phyloP scores from a whole-genome alignment of 2,888 invertebrate genomes.

The Anaspis maculata region DNA sequence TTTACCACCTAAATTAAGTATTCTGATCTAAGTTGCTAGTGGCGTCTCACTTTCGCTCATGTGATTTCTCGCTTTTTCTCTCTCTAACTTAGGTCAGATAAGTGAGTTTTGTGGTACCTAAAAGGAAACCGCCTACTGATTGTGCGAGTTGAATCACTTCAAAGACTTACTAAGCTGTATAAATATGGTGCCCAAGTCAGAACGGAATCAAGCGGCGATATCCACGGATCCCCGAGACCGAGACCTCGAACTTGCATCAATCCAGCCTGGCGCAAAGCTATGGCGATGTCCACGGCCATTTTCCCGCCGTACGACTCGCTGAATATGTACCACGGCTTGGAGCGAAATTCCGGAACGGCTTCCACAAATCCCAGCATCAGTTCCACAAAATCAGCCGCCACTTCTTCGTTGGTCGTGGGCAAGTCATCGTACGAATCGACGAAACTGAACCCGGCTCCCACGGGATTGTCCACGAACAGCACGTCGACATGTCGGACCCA shows the following conservation, averaged over 20 bases:
- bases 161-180: slow-evolving; percentile 55
- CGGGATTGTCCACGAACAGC: slow-evolving; percentile 81
- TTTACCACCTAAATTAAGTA: too few relatives aligned
- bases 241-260: slow-evolving; percentile 54
- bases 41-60: too few relatives aligned
- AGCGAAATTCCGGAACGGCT: slow-evolving; percentile 55
- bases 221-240: slow-evolving; percentile 82
- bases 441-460: slow-evolving; percentile 80
- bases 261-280: slow-evolving; percentile 15
- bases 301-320: slow-evolving; percentile 89
- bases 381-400: slow-evolving; percentile 65
- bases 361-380: slow-evolving; percentile 61
- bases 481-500: slow-evolving; percentile 56
- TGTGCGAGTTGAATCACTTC: too few relatives aligned
- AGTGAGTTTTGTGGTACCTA: too few relatives aligned
- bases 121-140: too few relatives aligned
- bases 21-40: too few relatives aligned
- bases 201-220: slow-evolving; percentile 76
- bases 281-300: slow-evolving; percentile 80
- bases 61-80: too few relatives aligned
- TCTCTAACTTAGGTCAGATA: too few relatives aligned
- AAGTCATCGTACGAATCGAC: slow-evolving; percentile 47
- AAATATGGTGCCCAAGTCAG: slow-evolving; percentile 75
- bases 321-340: slow-evolving; percentile 72
- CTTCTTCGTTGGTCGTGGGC: slow-evolving; percentile 51